Evolutionary conservation across 2,797 vertebrate species (phyloP).

Genomic region (Huso huso): DNA sequence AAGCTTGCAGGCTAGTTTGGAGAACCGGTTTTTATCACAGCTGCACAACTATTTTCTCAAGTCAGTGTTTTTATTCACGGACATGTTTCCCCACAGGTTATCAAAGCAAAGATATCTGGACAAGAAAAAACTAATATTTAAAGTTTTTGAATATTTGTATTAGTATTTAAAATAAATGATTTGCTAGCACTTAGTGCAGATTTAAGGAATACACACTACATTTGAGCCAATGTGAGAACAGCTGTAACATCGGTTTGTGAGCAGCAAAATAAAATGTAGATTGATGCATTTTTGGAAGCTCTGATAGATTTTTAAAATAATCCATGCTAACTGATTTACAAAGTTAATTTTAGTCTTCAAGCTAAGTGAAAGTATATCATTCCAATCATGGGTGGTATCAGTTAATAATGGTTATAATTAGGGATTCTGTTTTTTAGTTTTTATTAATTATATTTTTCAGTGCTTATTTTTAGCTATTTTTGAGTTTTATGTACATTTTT

Average conservation of each 20-base stretch:
- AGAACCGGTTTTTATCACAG: constrained; percentile 6
- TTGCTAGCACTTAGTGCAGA: constrained; percentile 17
- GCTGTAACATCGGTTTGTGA: constrained; percentile 13
- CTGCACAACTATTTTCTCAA: constrained; percentile 28
- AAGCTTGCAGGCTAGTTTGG: neutral
- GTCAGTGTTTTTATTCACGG: constrained; percentile 10
- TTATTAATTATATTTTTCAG: too few species aligned
- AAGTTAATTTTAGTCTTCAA: too few species aligned
- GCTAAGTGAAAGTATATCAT: too few species aligned
- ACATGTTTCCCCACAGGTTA: constrained; percentile 10
- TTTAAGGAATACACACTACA: constrained; percentile 12
- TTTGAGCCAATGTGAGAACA: constrained; percentile 8
- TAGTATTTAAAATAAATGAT: constrained; percentile 9
- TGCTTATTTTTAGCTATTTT: too few species aligned
- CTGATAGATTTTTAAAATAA: too few species aligned
- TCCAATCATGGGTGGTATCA: too few species aligned
- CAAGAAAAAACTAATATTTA: constrained; percentile 7
- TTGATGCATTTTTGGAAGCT: neutral
- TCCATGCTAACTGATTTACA: too few species aligned
- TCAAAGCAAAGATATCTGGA: constrained; percentile 10
- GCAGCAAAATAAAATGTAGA: neutral
- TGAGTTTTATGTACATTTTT: too few species aligned
- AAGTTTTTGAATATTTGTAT: constrained; percentile 12
- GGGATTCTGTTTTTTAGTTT: too few species aligned
- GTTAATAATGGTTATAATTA: too few species aligned